Percentiles rank a stretch among this genome's conserved stretches.
These are phyloP conservation scores for Lemur catta DNA, from an alignment of 2,797 vertebrate species.

Conservation along the genomic window DNA sequence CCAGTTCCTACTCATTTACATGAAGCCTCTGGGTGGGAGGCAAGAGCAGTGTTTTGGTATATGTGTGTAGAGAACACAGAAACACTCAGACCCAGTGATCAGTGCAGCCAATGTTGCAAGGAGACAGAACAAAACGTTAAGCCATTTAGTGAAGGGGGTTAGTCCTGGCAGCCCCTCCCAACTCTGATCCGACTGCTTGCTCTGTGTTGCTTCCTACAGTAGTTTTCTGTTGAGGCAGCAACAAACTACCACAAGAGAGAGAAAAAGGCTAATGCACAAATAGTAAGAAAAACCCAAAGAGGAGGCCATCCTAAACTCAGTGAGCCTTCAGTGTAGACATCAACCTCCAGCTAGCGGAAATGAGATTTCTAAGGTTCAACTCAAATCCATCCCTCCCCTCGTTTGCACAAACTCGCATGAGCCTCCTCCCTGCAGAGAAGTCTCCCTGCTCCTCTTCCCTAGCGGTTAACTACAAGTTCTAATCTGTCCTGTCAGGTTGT, in stretches of 20 bases:
- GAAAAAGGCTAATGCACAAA: background rate
- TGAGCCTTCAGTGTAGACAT: background rate
- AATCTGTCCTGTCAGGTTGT: background rate
- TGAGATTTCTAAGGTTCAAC: background rate
- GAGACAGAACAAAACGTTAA: background rate
- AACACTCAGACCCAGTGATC: background rate
- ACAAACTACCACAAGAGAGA: background rate
- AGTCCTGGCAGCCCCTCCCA: background rate
- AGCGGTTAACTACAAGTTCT: background rate
- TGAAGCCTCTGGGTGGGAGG: background rate
- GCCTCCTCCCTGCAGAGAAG: background rate
- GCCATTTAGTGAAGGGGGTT: background rate
- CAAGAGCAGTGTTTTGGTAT: background rate
- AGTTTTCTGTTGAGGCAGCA: background rate
- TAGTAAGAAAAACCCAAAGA: background rate
- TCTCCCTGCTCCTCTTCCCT: background rate
- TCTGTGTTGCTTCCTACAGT: background rate
- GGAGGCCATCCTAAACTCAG: background rate
- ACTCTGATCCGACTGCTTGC: background rate
- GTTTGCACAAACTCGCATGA: background rate
- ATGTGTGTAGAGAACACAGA: background rate
- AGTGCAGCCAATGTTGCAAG: background rate
- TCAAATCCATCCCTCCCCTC: background rate
- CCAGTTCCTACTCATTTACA: background rate
- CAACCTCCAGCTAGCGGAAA: background rate